These are phyloP conservation scores for Eulimnadia texana DNA, from an alignment of 1,140 invertebrate genomes.

Conservation along the genomic window DNA sequence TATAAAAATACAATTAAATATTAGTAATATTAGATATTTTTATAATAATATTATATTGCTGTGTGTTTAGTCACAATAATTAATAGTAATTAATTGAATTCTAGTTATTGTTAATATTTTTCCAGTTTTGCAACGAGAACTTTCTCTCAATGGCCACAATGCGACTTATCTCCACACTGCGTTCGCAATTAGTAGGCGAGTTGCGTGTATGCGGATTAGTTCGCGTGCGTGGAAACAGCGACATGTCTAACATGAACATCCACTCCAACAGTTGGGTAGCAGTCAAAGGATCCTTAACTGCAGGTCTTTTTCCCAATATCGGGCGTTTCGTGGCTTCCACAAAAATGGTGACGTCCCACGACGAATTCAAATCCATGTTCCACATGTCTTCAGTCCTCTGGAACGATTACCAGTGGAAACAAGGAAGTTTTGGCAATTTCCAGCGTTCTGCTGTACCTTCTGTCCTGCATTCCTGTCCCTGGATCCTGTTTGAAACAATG, in stretches of 20 bases:
- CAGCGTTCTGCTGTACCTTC: not conserved
- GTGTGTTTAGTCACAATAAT: not conserved
- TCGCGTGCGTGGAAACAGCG: constrained; percentile 50
- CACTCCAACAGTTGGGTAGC: constrained; percentile 84
- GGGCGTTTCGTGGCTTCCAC: constrained; percentile 32
- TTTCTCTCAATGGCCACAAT: not conserved
- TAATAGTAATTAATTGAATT: not conserved
- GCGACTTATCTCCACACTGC: constrained; percentile 35
- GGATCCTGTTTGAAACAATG: constrained; percentile 1
- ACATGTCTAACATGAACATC: constrained; percentile 60
- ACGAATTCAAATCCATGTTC: not conserved
- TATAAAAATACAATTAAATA: too few species aligned
- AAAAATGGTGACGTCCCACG: not conserved
- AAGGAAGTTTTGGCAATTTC: not conserved
- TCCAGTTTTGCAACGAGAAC: constrained; percentile 2
- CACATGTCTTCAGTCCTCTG: not conserved
- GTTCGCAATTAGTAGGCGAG: constrained; percentile 66
- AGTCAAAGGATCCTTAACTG: constrained; percentile 74
- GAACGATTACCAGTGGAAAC: not conserved
- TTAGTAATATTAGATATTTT: too few species aligned
- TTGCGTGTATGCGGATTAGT: constrained; percentile 73
- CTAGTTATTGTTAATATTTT: too few species aligned
- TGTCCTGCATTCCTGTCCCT: not conserved
- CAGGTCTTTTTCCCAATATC: constrained; percentile 76
- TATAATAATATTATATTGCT: too few species aligned